Base-by-base conservation (phyloP, 2,888 invertebrate genomes). In the Pachymerium ferrugineum region DNA sequence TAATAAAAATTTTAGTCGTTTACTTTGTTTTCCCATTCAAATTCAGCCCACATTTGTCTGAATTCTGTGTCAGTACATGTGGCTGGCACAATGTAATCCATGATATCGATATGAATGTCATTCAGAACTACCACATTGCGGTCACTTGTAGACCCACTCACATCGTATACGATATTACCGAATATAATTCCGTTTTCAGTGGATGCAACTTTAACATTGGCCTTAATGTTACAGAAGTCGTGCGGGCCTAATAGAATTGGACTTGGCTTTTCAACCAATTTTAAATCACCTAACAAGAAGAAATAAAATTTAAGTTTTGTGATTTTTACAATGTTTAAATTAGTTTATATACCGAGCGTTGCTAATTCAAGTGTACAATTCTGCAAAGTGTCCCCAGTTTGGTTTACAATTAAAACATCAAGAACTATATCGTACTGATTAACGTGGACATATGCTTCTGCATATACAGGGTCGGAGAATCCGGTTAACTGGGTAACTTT, bases 21-120 rank as follows among this genome's bases (percentile, higher is more conserved):
- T 77, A 86, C 96, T 88, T 99, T 99, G 84, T 99, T 99, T 86
- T 99, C 99, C 99, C 99, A 99, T 85, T 99, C 99, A 85, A 99
- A 99, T 86, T 98, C 98, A 1, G 97, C 95, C 99, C 99, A 99
- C 99, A 99, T 99, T 84, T 93, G 91, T 5, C 99, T 85, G 87
- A 99, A 99, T 85, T 99, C 98, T 0, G 90, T 89, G 83, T 99
- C 99, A 73, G 90, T 93, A 83, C 98, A 98, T 47, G 87, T 84
- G 16, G 96, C 96, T 22, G 97, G 97, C 80, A 97, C 91, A 80
- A 97, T 97, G 85, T 97, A 97, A 86, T 99, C 99, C 93, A 99
- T 97, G 79, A 99, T 97, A 84, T 99, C 99, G 81, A 99, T 97
- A 83, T 98, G 97, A 80, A 99, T 98, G 83, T 99, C 99, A 83